Evolutionary conservation across 2,888 invertebrate species (phyloP).

Genomic region (Apotomis turbidana): DNA sequence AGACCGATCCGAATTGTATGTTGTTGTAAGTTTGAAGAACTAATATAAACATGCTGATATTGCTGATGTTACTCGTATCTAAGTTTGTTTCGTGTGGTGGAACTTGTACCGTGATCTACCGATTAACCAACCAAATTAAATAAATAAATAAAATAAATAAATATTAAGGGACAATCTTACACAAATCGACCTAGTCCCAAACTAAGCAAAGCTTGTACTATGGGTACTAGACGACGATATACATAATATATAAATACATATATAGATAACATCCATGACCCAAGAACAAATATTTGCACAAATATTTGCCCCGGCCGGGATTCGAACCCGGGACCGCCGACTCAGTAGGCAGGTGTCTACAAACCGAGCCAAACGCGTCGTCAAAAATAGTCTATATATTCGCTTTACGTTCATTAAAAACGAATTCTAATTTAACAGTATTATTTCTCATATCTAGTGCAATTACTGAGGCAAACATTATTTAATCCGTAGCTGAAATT

Average conservation of each 20-base stretch:
- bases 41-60: background rate
- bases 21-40: background rate
- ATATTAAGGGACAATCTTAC: no score
- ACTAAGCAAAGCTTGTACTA: no score
- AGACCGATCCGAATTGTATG: background rate
- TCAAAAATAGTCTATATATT: background rate
- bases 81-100: background rate
- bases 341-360: no score
- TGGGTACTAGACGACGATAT: no score
- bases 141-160: no score
- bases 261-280: no score
- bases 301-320: no score
- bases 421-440: background rate
- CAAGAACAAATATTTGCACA: no score
- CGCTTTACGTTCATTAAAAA: background rate
- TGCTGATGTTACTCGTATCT: background rate
- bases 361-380: no score
- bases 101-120: background rate
- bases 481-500: background rate
- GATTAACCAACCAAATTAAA: constrained; percentile 10
- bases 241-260: no score
- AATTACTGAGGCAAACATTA: constrained; percentile 1
- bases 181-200: no score
- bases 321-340: no score
- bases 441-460: background rate